Evolutionary conservation across 2,113 vertebrate species (phyloP), one percentile per base, ranked within the genome.

Genomic region (Corythornis cristatus): DNA sequence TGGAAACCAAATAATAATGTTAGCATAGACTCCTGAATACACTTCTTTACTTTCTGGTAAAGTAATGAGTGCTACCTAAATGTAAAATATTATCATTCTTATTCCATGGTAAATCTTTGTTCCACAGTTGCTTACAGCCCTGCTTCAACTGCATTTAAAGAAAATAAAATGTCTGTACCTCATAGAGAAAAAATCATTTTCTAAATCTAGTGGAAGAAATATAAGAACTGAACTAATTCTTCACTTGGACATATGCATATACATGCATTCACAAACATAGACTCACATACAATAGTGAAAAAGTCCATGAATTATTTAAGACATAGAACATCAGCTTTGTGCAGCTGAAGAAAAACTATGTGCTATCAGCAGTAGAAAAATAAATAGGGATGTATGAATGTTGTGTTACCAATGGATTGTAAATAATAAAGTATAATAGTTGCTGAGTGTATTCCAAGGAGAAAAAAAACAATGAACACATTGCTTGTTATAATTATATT

Each of bases 391-490:
- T 93, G 33, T 29, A 85, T 68, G 33, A 75, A 95, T 87, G 20
- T 88, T 89, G 53, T 78, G 26, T 68, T 87, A 66, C 7, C 45
- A 42, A 31, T 28, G 86, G 57, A 83, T 42, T 91, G 66, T 68
- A 96, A 94, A 94, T 90, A 93, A 83, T 28, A 54, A 94, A 81
- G 33, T 62, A 43, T 37, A 72, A 67, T 21, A 50, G n/a, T 86
- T 93, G 25, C 50, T 26, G 26, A 29, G 31, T 40, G 21, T 79
- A 67, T 61, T 91, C 81, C 88, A 40, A 75, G 57, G 61, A 93
- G 58, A 93, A 93, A 95, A 37, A 14, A 57, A 88, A 85, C 78
- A 86, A 72, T 80, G 31, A 92, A 50, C 31, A 81, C 74, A 94
- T 94, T 66, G 28, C 26, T 89, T 87, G 45, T 77, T 94, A 50